A percentile compares a stretch with the other conserved stretches of the same genome.
phyloP scores from a whole-genome alignment of 1,140 invertebrate genomes.

The Drosophila nannoptera region DNA sequence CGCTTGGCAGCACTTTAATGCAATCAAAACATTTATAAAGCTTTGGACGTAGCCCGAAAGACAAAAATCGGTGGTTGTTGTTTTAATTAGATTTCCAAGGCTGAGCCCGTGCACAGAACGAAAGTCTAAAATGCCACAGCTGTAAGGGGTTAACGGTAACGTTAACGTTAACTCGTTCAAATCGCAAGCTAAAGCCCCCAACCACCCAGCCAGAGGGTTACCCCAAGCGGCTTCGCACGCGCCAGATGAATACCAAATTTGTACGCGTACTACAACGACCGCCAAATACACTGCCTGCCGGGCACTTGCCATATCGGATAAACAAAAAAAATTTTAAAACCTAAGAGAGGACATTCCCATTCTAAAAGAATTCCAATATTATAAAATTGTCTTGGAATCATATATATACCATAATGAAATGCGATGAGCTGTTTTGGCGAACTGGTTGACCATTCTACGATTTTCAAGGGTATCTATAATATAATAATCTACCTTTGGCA shows the following conservation, averaged over 20 bases:
- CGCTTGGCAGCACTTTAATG: conserved; percentile 75
- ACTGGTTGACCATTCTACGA: background rate
- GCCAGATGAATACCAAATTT: conserved; percentile 11
- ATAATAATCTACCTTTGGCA: conserved; percentile 63
- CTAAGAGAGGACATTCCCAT: too few relatives aligned
- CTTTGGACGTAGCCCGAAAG: conserved; percentile 63
- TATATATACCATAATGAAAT: background rate
- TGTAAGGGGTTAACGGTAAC: conserved; percentile 69
- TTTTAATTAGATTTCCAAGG: conserved; percentile 76
- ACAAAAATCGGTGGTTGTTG: conserved; percentile 77
- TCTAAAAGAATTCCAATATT: too few relatives aligned
- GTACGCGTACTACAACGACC: background rate
- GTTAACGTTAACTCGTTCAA: conserved; percentile 58
- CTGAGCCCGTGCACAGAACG: conserved; percentile 53
- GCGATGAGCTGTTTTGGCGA: too few relatives aligned
- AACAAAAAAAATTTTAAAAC: too few relatives aligned
- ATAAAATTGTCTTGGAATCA: too few relatives aligned
- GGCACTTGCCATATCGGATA: background rate
- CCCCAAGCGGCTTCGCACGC: conserved; percentile 45
- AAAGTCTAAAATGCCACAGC: conserved; percentile 76
- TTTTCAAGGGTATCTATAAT: conserved; percentile 36
- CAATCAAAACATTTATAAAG: conserved; percentile 78
- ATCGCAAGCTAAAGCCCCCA: conserved; percentile 31
- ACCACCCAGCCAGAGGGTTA: conserved; percentile 18
- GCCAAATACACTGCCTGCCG: conserved; percentile 7